phyloP scores from a whole-genome alignment of 2,797 vertebrate species.

The Ceryle rudis region DNA sequence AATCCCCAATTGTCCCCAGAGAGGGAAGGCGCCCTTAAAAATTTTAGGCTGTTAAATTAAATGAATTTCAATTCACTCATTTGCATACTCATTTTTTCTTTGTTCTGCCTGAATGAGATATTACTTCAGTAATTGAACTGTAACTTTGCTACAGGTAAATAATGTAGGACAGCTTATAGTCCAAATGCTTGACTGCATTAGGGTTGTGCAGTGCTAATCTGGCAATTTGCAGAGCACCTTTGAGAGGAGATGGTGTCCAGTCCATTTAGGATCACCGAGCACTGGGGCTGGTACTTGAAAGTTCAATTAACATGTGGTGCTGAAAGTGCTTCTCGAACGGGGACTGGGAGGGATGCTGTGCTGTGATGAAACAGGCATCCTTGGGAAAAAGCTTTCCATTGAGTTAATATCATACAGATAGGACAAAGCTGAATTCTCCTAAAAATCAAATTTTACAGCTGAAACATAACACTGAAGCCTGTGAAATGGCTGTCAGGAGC shows the following conservation, averaged over 20 bases:
- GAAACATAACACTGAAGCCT: not conserved
- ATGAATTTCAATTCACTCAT: constrained; percentile 13
- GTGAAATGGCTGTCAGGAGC: not conserved
- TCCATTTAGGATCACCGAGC: not conserved
- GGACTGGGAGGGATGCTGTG: fast-evolving
- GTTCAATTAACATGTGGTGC: not conserved
- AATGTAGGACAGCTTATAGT: not conserved
- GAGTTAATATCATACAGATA: fast-evolving
- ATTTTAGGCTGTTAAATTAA: constrained; percentile 20
- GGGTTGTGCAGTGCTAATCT: not conserved
- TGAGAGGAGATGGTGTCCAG: not conserved
- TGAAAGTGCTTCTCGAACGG: not conserved
- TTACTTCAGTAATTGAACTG: constrained; percentile 55
- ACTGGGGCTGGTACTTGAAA: not conserved
- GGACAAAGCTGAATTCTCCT: not conserved
- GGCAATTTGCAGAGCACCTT: not conserved
- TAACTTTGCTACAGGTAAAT: constrained; percentile 48
- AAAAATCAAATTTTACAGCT: not conserved
- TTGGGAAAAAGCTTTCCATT: fast-evolving
- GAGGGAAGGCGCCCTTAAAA: not conserved
- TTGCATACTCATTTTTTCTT: not conserved
- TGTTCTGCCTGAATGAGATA: constrained; percentile 47
- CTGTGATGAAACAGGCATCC: not conserved
- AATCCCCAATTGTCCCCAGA: not conserved
- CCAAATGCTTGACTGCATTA: not conserved